Base-by-base conservation (phyloP, 1,140 invertebrate species). In the Dendroctonus valens region DNA sequence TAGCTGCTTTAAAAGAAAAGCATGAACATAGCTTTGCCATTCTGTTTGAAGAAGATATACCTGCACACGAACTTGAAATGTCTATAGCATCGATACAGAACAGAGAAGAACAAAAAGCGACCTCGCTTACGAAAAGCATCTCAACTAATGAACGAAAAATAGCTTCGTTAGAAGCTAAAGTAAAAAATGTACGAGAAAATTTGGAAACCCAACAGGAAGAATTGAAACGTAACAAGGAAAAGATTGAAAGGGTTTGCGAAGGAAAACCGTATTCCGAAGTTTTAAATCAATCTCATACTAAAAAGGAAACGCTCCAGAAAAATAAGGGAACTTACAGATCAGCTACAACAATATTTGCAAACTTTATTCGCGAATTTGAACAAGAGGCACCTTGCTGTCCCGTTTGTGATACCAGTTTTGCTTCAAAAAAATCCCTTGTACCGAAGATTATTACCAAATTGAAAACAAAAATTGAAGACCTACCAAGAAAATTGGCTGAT, bases 31-130 rank as follows among this genome's bases (percentile, higher is more conserved):
- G 79, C 46, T 78, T 92, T 12, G 79, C 81, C 41, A 77, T 82
- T 54, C 72, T 92, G 7, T 79, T 91, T 11, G 81, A 82, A 5
- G 72, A 77, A 8, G 74, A 80, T 40, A 75, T 89, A 51, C 84
- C 88, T 6, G 83, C 88, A 61, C 81, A 79, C n/a, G 86, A 87
- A 59, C 84, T 92, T 58, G 86, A 85, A 68, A 76, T 82, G 9
- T 72, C 83, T 0, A 70, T 89, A 73, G 82, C 86, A 65, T 79
- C 77, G 49, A 75, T 82, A 52, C 73, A 73, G 52, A 82, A 85
- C 68, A 79, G 72, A 53, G 76, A 80, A 69, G 74, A 75, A 83
- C 68, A 76, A 81, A 72, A 78, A 68, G 15, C 82, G 84, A 75
- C 84, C 87, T 37, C 83, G 80, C 63, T 77, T 79, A 6, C 76